phyloP scores from a whole-genome alignment of 2,888 invertebrate genomes.

The Ischnura elegans region DNA sequence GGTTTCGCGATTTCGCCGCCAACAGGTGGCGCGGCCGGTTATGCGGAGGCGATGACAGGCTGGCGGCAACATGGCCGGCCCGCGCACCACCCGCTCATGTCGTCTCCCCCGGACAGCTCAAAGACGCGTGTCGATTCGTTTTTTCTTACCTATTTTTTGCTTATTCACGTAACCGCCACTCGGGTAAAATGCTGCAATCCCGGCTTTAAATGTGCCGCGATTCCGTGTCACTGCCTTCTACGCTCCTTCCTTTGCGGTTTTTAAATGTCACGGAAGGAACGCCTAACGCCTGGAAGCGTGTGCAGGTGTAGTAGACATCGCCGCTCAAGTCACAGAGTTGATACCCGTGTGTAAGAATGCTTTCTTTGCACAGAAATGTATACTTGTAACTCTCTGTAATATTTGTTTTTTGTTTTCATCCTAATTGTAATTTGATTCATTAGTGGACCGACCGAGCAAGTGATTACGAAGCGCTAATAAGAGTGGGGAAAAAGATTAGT shows the following conservation, averaged over 20 bases:
- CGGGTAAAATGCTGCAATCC: neutral
- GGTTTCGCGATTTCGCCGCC: neutral
- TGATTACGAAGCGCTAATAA: no score
- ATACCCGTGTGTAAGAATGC: no score
- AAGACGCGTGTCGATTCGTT: neutral
- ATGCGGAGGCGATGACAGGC: neutral
- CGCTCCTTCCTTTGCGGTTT: no score
- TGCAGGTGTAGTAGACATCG: no score
- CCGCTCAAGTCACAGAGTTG: no score
- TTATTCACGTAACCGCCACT: neutral
- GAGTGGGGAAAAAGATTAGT: no score
- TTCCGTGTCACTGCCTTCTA: neutral
- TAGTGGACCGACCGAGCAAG: no score
- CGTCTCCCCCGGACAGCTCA: neutral
- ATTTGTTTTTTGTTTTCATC: no score
- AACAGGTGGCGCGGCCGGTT: slow-evolving; percentile 20
- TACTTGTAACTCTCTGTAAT: no score
- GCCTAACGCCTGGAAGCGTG: no score
- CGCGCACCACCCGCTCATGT: neutral
- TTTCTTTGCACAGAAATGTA: no score
- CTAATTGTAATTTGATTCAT: no score
- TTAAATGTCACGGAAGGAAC: neutral
- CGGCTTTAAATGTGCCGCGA: neutral
- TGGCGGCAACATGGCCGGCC: neutral
- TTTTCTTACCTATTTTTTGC: neutral